Evolutionary conservation across 2,113 vertebrate species (phyloP).

Genomic region (Equus quagga): DNA sequence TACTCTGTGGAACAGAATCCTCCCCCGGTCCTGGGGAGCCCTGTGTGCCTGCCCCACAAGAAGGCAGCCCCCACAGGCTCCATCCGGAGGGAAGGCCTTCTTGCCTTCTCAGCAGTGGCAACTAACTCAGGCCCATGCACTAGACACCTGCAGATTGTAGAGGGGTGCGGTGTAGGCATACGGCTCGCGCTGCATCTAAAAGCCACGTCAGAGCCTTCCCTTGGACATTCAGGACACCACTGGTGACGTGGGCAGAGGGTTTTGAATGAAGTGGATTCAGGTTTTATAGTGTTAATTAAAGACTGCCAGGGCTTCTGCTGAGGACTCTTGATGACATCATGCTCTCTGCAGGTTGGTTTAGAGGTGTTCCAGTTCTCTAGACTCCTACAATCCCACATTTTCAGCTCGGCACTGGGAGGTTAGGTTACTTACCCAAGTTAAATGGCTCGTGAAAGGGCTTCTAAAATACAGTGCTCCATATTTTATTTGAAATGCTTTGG

Average conservation of each 20-base stretch:
- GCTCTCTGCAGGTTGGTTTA: neutral
- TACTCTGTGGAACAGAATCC: neutral
- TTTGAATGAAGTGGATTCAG: neutral
- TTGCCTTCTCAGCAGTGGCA: neutral
- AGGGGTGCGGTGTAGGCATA: neutral
- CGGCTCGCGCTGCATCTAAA: neutral
- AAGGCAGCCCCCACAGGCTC: neutral
- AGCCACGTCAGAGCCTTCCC: neutral
- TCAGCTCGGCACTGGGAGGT: neutral
- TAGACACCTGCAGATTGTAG: too few relatives aligned
- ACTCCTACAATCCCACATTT: neutral
- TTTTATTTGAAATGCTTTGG: neutral
- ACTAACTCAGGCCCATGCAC: neutral
- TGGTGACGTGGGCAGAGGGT: fast-evolving
- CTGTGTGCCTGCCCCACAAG: neutral
- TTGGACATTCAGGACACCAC: neutral
- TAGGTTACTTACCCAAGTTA: neutral
- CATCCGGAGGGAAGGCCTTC: neutral
- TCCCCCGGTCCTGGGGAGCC: too few relatives aligned
- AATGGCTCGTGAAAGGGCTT: neutral
- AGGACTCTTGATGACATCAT: neutral
- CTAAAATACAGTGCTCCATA: neutral
- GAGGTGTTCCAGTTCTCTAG: neutral
- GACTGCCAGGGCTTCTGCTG: neutral
- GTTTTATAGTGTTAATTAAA: neutral